These are phyloP conservation scores for Apoderus coryli DNA, from an alignment of 2,888 invertebrate species.

Conservation along the genomic window DNA sequence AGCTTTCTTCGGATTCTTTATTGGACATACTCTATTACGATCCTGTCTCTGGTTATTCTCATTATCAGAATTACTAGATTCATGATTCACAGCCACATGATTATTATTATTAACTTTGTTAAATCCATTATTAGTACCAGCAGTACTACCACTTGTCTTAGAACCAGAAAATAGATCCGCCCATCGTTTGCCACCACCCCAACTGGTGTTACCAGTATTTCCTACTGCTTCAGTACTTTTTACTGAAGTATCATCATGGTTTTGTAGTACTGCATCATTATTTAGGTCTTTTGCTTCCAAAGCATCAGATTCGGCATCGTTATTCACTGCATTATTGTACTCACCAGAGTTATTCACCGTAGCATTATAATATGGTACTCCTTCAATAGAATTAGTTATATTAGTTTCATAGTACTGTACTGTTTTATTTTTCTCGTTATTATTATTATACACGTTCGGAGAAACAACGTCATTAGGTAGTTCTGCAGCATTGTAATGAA, in stretches of 20 bases:
- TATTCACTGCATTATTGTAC: too few relatives aligned
- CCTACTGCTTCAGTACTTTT: constrained; percentile 7
- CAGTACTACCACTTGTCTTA: constrained; percentile 15
- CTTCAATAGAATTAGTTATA: too few relatives aligned
- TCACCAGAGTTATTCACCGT: too few relatives aligned
- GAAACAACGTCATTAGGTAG: constrained; percentile 8
- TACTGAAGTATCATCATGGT: too few relatives aligned
- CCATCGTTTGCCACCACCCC: constrained; percentile 36
- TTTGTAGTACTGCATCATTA: too few relatives aligned
- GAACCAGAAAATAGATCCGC: constrained; percentile 48
- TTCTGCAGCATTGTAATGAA: constrained; percentile 7
- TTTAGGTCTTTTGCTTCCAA: too few relatives aligned
- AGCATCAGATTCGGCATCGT: too few relatives aligned
- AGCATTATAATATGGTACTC: too few relatives aligned
- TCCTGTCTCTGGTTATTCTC: too few relatives aligned
- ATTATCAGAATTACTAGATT: constrained; percentile 16
- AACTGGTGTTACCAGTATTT: constrained; percentile 7
- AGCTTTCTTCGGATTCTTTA: constrained; percentile 32
- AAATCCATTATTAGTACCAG: constrained; percentile 17
- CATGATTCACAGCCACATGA: constrained; percentile 18
- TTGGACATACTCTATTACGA: constrained; percentile 26
- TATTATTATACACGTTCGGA: too few relatives aligned
- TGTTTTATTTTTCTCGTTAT: too few relatives aligned
- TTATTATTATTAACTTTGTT: constrained; percentile 8
- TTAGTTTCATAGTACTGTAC: too few relatives aligned